Evolutionary conservation across 2,888 invertebrate genomes (phyloP), one percentile per base, ranked within the genome.

Genomic region (Latheticus oryzae): DNA sequence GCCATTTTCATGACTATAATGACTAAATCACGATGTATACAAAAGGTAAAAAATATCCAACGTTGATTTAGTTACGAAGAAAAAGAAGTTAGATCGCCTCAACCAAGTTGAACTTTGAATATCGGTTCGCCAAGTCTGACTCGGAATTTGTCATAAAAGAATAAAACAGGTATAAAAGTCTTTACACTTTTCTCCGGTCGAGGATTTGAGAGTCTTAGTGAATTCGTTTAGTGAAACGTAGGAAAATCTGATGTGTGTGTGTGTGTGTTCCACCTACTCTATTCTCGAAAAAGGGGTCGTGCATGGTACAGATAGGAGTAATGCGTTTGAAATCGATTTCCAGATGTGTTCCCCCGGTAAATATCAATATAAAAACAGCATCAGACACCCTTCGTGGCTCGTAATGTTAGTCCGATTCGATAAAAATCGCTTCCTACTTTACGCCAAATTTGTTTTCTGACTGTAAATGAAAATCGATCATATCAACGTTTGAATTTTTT

Each of bases 291-390:
- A n/a, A n/a, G 38, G 38, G 37, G 51, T 19, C 38, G 37, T 51
- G 51, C 38, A 40, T 38, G 38, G 19, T 51, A 30, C 38, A 51
- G 51, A 51, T 51, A 51, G 38, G 28, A 51, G 38, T 51, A 51
- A 51, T 40, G 51, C 17, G 35, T 16, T 50, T 21, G 37, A 12
- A 54, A 54, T 54, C 54, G 54, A 54, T 59, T 59, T 48, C 13
- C 28, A 17, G 38, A 51, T 51, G 7, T 38, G 38, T 38, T 40
- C 59, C 19, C 26, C 12, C 24, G 53, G 60, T 60, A 60, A 60
- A 60, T 60, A 60, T 60, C 56, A 56, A 60, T 60, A 60, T 55
- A 53, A 56, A 55, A 56, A 30, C 38, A 47, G 28, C 26, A 55
- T 55, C 45, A 45, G 38, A 26, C 51, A 45, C 32, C 30, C 42